Percentiles rank a stretch among this genome's conserved stretches.
Evolutionary conservation across 2,888 invertebrate species (phyloP).

Genomic region (Choreutis nemorana): DNA sequence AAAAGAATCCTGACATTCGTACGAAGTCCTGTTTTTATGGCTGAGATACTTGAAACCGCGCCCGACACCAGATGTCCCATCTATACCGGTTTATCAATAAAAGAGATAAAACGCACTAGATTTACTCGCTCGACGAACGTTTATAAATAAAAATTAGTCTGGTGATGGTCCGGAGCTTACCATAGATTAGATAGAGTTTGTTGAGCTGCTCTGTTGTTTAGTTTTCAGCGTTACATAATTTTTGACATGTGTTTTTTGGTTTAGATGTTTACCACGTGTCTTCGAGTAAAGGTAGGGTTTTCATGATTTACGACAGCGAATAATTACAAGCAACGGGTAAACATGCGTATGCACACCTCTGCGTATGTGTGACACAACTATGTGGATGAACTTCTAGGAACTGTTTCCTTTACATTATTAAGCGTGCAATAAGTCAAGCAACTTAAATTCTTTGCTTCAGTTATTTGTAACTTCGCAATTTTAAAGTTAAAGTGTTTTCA

Average conservation of each 20-base stretch:
- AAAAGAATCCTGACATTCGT: too few species aligned
- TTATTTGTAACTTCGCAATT: too few species aligned
- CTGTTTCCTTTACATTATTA: conserved; percentile 23
- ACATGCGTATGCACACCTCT: conserved; percentile 22
- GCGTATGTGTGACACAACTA: conserved; percentile 20
- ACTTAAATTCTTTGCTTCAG: too few species aligned
- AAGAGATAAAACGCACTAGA: conserved; percentile 41
- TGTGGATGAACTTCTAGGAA: conserved; percentile 18
- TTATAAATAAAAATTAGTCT: too few species aligned
- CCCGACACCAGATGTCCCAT: conserved; percentile 40
- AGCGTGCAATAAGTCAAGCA: too few species aligned
- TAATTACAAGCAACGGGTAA: conserved; percentile 29
- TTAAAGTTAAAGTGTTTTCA: too few species aligned
- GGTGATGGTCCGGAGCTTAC: too few species aligned
- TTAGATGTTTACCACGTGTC: conserved; percentile 23
- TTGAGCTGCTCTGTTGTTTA: too few species aligned
- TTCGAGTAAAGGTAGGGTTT: conserved; percentile 22
- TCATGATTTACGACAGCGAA: conserved; percentile 26
- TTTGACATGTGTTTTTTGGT: conserved; percentile 23
- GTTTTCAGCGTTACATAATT: too few species aligned
- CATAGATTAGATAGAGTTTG: too few species aligned
- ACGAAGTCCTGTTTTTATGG: conserved; percentile 6
- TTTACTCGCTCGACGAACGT: too few species aligned
- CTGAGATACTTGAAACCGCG: conserved; percentile 34
- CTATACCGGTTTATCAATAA: conserved; percentile 24